phyloP scores from a whole-genome alignment of 2,113 vertebrate species.

The Rhinopomastus cyanomelas region DNA sequence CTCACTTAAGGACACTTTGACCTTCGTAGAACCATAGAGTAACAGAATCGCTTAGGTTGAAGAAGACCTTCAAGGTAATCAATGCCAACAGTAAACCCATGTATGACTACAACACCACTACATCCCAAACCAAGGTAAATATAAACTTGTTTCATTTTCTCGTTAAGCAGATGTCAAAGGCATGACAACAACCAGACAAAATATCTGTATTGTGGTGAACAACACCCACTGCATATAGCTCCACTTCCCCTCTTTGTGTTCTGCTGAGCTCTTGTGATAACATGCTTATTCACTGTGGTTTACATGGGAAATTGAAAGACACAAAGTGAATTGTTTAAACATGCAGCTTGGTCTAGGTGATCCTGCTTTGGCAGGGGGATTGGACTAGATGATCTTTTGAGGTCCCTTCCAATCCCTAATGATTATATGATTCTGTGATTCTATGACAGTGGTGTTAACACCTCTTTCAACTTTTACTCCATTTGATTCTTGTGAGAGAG shows the following conservation, averaged over 20 bases:
- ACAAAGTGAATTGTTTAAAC: neutral
- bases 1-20: neutral
- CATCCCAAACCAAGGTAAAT: neutral
- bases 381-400: too few relatives aligned
- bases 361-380: too few relatives aligned
- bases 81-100: neutral
- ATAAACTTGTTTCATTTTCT: neutral
- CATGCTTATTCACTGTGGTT: neutral
- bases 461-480: neutral
- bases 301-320: neutral
- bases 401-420: too few relatives aligned
- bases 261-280: neutral
- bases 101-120: neutral
- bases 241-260: neutral
- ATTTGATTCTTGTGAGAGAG: neutral
- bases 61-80: neutral
- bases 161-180: neutral
- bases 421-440: too few relatives aligned
- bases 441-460: neutral
- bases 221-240: neutral
- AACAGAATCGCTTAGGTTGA: neutral
- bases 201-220: neutral
- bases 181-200: fast-evolving
- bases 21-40: neutral
- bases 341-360: too few relatives aligned